Conservation (phyloP, 2,797 vertebrate genomes). For the Carcharodon carcharias region DNA sequence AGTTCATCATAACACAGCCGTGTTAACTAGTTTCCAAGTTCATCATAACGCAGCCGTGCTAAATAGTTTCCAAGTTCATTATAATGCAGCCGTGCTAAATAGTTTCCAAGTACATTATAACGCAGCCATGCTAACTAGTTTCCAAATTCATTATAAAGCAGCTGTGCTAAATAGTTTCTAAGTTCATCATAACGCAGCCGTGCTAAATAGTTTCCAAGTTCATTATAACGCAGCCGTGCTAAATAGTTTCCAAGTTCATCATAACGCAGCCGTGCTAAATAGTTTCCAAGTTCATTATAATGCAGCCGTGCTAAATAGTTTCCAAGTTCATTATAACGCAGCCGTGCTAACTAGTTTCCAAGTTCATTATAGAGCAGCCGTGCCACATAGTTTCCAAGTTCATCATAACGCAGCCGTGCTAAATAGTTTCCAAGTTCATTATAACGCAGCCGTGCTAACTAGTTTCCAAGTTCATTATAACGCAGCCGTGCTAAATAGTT, state of each 20-base stretch:
- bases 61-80: neutral
- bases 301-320: no score
- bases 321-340: neutral
- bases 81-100: no score
- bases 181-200: neutral
- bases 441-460: no score
- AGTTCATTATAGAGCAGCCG: neutral
- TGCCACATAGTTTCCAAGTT: no score
- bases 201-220: no score
- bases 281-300: neutral
- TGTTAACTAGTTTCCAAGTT: no score
- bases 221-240: neutral
- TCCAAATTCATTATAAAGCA: neutral
- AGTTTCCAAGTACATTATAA: neutral
- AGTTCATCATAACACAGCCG: neutral
- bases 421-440: neutral
- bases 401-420: neutral
- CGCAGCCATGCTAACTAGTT: no score
- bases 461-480: neutral
- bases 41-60: neutral
- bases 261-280: no score
- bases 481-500: no score
- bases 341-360: no score
- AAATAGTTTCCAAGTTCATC: neutral
- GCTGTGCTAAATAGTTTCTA: no score